phyloP scores from a whole-genome alignment of 2,888 invertebrate species.

The Acheta domesticus region DNA sequence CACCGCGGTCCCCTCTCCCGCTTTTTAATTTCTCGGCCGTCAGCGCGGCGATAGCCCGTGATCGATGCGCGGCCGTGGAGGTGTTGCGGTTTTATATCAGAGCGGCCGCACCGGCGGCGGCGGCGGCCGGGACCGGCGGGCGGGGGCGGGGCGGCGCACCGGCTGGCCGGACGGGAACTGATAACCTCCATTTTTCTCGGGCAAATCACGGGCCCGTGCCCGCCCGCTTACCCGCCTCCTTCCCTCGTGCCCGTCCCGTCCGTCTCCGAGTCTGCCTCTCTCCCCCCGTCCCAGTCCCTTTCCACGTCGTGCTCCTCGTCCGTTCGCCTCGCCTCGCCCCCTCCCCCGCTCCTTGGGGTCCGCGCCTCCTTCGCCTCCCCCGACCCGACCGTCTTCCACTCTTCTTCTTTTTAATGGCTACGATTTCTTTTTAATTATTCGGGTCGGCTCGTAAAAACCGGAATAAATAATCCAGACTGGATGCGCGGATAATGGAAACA shows the following conservation, averaged over 20 bases:
- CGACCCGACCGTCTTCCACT: slow-evolving; percentile 12
- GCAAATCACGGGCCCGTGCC: slow-evolving; percentile 34
- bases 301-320: background rate
- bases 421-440: slow-evolving; percentile 31
- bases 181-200: slow-evolving; percentile 38
- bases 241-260: background rate
- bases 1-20: slow-evolving; percentile 32
- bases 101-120: slow-evolving; percentile 21
- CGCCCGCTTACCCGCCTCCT: slow-evolving; percentile 25
- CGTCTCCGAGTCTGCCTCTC: slow-evolving; percentile 26
- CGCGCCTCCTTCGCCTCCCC: background rate
- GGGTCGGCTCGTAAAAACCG: slow-evolving; percentile 28
- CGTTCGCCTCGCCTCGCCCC: background rate
- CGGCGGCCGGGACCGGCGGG: slow-evolving; percentile 20
- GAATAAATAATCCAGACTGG: slow-evolving; percentile 3
- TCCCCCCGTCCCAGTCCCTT: background rate
- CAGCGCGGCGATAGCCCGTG: slow-evolving; percentile 36
- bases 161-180: slow-evolving; percentile 35
- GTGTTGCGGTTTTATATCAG: slow-evolving; percentile 39
- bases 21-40: slow-evolving; percentile 40
- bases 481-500: slow-evolving; percentile 18
- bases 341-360: background rate
- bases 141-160: slow-evolving; percentile 19
- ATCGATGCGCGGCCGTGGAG: slow-evolving; percentile 28
- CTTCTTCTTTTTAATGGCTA: slow-evolving; percentile 18